Percentiles rank a stretch among this genome's conserved stretches.
These are phyloP conservation scores for Aphelenchoides fujianensis DNA, from an alignment of 1,140 invertebrate genomes.

Conservation along the genomic window DNA sequence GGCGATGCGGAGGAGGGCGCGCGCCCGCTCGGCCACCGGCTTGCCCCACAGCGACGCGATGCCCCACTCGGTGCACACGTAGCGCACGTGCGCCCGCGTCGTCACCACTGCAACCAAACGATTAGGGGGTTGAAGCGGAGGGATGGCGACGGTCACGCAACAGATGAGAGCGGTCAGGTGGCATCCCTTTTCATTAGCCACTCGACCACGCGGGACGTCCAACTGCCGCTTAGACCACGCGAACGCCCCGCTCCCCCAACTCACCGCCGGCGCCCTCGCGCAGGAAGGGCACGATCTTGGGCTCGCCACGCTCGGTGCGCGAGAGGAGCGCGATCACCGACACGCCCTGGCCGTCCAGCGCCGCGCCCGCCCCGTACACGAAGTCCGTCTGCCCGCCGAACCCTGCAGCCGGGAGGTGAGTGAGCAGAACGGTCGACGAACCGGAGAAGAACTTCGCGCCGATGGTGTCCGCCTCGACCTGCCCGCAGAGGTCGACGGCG, in stretches of 20 bases:
- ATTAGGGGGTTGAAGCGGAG: no score
- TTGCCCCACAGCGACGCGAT: slow-evolving; percentile 86
- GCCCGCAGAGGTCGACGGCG: slow-evolving; percentile 90
- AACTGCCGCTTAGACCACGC: no score
- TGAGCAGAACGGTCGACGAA: no score
- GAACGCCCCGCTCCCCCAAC: no score
- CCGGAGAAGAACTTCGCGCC: slow-evolving; percentile 86
- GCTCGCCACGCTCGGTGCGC: slow-evolving; percentile 76
- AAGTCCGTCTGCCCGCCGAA: slow-evolving; percentile 92
- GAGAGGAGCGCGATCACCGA: slow-evolving; percentile 89
- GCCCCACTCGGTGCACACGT: slow-evolving; percentile 85
- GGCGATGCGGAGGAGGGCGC: slow-evolving; percentile 81
- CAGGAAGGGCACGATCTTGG: slow-evolving; percentile 80
- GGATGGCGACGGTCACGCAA: no score
- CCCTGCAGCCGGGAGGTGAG: no score
- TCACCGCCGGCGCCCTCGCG: slow-evolving; percentile 66
- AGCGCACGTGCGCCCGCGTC: slow-evolving; percentile 77
- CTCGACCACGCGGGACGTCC: no score
- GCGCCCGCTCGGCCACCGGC: slow-evolving; percentile 78
- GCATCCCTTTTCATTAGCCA: no score
- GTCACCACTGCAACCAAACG: no score
- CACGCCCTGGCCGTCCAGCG: slow-evolving; percentile 81
- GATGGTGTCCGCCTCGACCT: slow-evolving; percentile 86
- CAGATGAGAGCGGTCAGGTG: no score
- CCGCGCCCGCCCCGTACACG: slow-evolving; percentile 82